Evolutionary conservation across 2,113 vertebrate genomes (phyloP), one percentile per base, ranked within the genome.

Genomic region (Oenanthe oenanthe): DNA sequence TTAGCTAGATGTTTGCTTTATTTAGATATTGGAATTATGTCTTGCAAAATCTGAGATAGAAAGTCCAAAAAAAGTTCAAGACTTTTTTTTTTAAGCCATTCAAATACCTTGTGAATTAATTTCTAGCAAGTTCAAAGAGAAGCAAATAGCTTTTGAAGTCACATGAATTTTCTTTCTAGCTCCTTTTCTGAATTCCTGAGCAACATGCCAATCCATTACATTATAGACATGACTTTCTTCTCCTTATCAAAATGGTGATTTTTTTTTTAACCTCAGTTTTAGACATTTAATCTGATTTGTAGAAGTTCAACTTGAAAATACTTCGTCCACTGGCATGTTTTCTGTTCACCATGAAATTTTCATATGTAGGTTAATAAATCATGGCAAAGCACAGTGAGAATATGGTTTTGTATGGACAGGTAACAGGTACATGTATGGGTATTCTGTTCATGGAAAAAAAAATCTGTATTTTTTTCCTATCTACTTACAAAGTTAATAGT

Each of bases 301-400:
- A 70, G 53, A 67, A 74, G 5, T 29, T 60, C 11, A 51, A 42
- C 70, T 61, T 85, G 6, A 57, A 88, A 78, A 92, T 42, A 77
- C 65, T 70, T 82, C 12, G 57, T 12, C 29, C 8, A 43, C 3
- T 17, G 38, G 3, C 4, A 43, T 31, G 10, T 61, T 42, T 85
- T 73, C 36, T 82, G 20, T 25, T 61, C 5, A 13, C 13, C 20
- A 57, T 11, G 7, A 74, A 32, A 29, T 42, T 74, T 85, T 78
- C 60, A 34, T 29, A 20, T 8, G 13, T 45, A 60, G 5, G 3
- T 68, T 87, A 50, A 34, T 50, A 62, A 75, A 53, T 2, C 8
- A 31, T 38, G 17, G 14, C 11, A 12, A 74, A 36, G 19, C 26
- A 56, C 29, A 38, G 5, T 0, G 0, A 77, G 5, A 7, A 17